phyloP scores from a whole-genome alignment of 1,140 invertebrate species.

The Magallana angulata region DNA sequence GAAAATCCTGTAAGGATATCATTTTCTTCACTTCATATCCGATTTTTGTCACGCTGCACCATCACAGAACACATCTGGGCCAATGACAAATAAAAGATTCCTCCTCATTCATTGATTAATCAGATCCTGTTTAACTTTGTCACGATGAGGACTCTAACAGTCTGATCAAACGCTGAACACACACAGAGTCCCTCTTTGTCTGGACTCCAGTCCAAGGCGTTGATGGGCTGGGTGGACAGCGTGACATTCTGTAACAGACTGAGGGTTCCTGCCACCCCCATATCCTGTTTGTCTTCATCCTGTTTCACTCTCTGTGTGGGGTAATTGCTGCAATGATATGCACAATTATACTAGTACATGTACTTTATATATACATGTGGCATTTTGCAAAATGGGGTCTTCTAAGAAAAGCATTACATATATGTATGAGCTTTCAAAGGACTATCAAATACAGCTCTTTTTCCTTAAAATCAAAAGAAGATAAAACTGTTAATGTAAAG shows the following conservation, averaged over 20 bases:
- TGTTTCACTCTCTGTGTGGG: slow-evolving; percentile 87
- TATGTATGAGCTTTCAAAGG: no score
- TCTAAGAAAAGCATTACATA: no score
- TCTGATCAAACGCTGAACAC: slow-evolving; percentile 95
- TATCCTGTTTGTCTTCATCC: slow-evolving; percentile 85
- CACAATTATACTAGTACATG: neutral
- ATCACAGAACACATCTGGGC: neutral
- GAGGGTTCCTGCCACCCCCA: slow-evolving; percentile 88
- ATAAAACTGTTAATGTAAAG: no score
- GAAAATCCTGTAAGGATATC: no score
- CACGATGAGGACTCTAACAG: slow-evolving; percentile 90
- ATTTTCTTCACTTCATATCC: no score
- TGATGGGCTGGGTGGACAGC: slow-evolving; percentile 93
- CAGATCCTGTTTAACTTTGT: slow-evolving; percentile 89
- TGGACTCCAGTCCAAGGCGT: slow-evolving; percentile 93
- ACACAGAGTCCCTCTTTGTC: slow-evolving; percentile 93
- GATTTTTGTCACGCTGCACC: no score
- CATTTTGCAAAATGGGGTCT: no score
- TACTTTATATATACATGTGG: no score
- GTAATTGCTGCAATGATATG: slow-evolving; percentile 86
- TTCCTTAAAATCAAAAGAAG: no score
- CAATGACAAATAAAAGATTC: neutral
- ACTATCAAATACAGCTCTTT: no score
- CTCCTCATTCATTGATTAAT: slow-evolving; percentile 24
- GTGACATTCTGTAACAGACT: slow-evolving; percentile 88